Conservation (phyloP, 2,888 invertebrate genomes). For the Andricus quercusramuli region DNA sequence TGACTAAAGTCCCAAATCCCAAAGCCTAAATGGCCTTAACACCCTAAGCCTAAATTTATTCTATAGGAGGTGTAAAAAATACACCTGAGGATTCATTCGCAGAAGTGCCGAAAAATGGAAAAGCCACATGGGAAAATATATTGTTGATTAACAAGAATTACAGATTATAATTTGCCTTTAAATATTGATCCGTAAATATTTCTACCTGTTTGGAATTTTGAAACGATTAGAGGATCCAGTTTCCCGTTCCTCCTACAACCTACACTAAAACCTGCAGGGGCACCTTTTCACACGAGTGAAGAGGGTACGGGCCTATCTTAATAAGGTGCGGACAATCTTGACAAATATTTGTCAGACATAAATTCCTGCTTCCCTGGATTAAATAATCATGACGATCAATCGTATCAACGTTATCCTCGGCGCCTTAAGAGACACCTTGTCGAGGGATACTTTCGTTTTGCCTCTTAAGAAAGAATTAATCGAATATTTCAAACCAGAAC, state of each 20-base stretch:
- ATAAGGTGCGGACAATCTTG: conserved; percentile 42
- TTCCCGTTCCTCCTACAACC: conserved; percentile 2
- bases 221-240: conserved; percentile 20
- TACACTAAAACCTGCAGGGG: conserved; percentile 22
- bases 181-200: conserved; percentile 27
- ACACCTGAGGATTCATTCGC: not conserved
- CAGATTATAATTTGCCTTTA: conserved; percentile 15
- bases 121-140: conserved; percentile 5
- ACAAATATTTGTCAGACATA: conserved; percentile 41
- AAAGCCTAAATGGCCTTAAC: not conserved
- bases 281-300: conserved; percentile 25
- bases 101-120: not conserved
- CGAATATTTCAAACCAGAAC: conserved; percentile 22
- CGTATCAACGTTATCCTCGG: conserved; percentile 37
- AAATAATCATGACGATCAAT: conserved; percentile 40
- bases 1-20: not conserved
- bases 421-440: conserved; percentile 38
- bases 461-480: conserved; percentile 34
- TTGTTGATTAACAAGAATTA: not conserved
- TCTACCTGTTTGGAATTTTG: conserved; percentile 17
- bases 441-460: conserved; percentile 12
- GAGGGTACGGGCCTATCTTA: conserved; percentile 33
- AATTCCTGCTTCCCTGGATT: conserved; percentile 27
- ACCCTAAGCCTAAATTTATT: not conserved
- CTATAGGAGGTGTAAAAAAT: not conserved